Base-by-base conservation (phyloP, 2,797 vertebrate genomes). In the Lithobates pipiens region DNA sequence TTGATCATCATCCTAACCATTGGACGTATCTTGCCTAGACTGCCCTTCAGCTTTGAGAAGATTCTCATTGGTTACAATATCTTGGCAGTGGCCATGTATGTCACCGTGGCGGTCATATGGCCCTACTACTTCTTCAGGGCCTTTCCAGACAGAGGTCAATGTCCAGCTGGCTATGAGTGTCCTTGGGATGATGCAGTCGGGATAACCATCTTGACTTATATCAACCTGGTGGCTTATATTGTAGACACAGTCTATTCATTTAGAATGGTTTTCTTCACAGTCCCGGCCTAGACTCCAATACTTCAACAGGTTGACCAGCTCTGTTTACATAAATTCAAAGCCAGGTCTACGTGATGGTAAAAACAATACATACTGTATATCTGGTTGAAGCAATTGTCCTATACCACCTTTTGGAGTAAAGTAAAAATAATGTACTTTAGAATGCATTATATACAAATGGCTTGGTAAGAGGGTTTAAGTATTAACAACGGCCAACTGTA, bases 161-260 rank as follows among this genome's bases (percentile, higher is more conserved):
- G 0, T 10, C 93, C 90, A 0, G 0, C 1, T n/a, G 0, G 0
- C 23, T 0, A 0, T 0, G 0, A 0, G 0, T 93, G 92, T 88
- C 0, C 0, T 0, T 96, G 95, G 95, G 27, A 96, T 87, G 88
- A 74, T 11, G 32, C 2, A 5, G 90, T 95, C 32, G 95, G 96
- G 0, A 77, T 96, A 71, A 89, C 95, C 6, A 92, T 96, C 86
- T 93, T 98, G 93, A 96, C 95, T 15, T 92, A 90, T 87, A 88
- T 96, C 76, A 98, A 98, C 90, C 91, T 97, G 11, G 77, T 95
- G 0, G 95, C 93, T 73, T 97, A 97, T 88, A 91, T 95, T 0
- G 94, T 95, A 54, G 97, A 98, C 82, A 91, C 96, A 0, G 34
- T 94, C 68, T 97, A 96, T 85, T 97, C 96, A 4, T 91, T 94